Evolutionary conservation across 2,797 vertebrate species (phyloP).

Genomic region (Xiphorhynchus erythropygius): DNA sequence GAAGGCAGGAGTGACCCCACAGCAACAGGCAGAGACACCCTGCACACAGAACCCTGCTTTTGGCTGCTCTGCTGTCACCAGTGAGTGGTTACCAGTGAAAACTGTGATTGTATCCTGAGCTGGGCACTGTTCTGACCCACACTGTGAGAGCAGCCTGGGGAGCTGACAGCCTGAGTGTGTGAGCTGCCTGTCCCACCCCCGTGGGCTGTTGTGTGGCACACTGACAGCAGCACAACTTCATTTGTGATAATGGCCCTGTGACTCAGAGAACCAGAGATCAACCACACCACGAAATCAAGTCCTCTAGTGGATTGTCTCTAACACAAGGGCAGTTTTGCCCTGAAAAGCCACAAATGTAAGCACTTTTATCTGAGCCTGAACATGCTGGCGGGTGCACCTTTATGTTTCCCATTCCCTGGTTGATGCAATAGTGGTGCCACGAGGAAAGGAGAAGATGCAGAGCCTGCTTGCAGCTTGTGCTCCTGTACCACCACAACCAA

Average conservation of each 20-base stretch:
- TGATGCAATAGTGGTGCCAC: accelerated
- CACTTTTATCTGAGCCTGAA: not conserved
- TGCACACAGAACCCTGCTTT: not conserved
- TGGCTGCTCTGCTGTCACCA: not conserved
- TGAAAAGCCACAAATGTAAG: not conserved
- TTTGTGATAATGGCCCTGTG: accelerated
- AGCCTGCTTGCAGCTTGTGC: not conserved
- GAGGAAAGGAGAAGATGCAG: not conserved
- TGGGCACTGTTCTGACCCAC: not conserved
- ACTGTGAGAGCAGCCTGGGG: not conserved
- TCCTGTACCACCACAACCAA: not conserved
- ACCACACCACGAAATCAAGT: not conserved
- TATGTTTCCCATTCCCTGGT: not conserved
- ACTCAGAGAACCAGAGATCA: not conserved
- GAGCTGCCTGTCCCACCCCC: not conserved
- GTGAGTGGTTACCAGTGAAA: accelerated
- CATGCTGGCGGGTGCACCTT: not conserved
- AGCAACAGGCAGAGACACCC: not conserved
- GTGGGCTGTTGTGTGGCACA: accelerated
- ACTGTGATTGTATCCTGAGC: not conserved
- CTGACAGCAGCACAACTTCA: not conserved
- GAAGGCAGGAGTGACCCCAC: not conserved
- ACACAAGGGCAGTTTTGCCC: not conserved
- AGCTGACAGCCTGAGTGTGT: not conserved
- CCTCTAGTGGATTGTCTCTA: not conserved